Percentiles rank a stretch among this genome's conserved stretches.
Conservation (phyloP, 2,888 invertebrate species). For the Chromoteleia sp. region DNA sequence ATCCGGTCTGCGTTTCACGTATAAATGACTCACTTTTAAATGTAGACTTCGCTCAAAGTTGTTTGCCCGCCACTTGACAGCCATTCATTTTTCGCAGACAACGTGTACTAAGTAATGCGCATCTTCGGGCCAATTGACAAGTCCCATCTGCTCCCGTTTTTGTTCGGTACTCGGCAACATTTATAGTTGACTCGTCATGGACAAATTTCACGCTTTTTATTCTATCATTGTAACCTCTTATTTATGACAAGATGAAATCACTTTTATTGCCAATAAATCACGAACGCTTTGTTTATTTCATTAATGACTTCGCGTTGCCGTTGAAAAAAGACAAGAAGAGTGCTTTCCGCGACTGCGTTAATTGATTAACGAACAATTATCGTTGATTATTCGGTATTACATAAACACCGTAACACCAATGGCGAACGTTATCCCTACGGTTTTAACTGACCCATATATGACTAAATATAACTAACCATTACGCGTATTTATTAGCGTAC, state of each 20-base stretch:
- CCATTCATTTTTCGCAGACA: slow-evolving; percentile 61
- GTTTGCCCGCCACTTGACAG: slow-evolving; percentile 64
- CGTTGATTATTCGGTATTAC: neutral
- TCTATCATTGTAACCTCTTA: too few species aligned
- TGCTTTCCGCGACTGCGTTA: too few species aligned
- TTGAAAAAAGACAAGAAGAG: too few species aligned
- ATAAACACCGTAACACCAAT: neutral
- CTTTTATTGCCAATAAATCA: too few species aligned
- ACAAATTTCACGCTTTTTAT: neutral
- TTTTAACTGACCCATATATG: slow-evolving; percentile 41
- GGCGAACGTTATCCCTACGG: neutral
- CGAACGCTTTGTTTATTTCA: too few species aligned
- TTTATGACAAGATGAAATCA: too few species aligned
- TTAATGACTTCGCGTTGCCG: too few species aligned
- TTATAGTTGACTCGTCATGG: slow-evolving; percentile 35
- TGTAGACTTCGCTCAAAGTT: slow-evolving; percentile 56
- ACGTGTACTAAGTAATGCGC: slow-evolving; percentile 50
- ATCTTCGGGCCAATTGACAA: slow-evolving; percentile 53
- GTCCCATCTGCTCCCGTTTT: slow-evolving; percentile 52
- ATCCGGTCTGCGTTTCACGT: slow-evolving; percentile 57
- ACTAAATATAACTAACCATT: slow-evolving; percentile 44
- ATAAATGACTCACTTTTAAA: slow-evolving; percentile 63
- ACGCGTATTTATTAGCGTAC: slow-evolving; percentile 16
- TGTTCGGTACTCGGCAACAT: slow-evolving; percentile 17
- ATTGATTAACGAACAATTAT: too few species aligned